Evolutionary conservation across 2,113 vertebrate species (phyloP).

Genomic region (Vidua macroura): DNA sequence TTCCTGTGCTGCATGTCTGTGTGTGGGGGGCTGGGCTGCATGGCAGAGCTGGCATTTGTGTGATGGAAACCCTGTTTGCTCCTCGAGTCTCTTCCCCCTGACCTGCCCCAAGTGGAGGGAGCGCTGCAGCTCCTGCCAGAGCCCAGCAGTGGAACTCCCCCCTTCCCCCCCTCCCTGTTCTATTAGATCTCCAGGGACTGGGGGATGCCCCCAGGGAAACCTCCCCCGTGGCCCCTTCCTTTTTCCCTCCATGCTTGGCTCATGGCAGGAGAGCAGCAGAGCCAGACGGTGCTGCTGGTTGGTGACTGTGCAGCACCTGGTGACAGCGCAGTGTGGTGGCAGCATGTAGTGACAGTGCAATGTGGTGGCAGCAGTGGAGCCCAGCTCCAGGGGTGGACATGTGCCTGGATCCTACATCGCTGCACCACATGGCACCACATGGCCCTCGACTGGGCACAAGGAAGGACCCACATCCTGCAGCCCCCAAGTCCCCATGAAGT

Average conservation of each 20-base stretch:
- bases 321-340: background rate
- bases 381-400: background rate
- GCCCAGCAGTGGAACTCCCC: background rate
- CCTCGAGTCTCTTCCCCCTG: background rate
- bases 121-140: background rate
- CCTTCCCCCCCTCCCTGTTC: background rate
- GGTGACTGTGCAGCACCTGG: background rate
- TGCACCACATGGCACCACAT: fast-evolving
- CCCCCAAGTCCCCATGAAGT: background rate
- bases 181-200: background rate
- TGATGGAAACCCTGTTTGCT: background rate
- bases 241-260: fast-evolving
- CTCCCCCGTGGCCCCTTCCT: background rate
- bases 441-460: background rate
- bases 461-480: background rate
- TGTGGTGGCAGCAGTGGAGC: background rate
- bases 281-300: background rate
- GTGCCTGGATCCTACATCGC: background rate
- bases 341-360: background rate
- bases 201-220: background rate
- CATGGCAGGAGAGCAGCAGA: background rate
- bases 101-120: fast-evolving
- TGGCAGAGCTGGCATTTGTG: background rate
- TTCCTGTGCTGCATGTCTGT: background rate
- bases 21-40: background rate